Evolutionary conservation across 2,113 vertebrate genomes (phyloP).

Genomic region (Percina caprodes): DNA sequence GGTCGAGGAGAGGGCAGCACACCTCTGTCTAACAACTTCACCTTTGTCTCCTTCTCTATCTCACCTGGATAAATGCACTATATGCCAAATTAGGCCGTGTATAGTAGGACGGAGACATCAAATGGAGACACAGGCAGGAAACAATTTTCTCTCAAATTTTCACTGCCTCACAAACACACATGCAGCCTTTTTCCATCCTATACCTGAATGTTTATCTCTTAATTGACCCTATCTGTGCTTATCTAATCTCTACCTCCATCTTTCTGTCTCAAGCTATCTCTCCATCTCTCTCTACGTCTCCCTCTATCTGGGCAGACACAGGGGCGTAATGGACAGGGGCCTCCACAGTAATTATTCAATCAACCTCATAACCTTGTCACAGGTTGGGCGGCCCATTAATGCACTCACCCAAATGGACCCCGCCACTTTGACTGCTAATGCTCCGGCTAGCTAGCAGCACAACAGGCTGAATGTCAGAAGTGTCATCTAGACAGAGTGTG

Average conservation of each 20-base stretch:
- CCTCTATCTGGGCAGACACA: slow-evolving; percentile 74
- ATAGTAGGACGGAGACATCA: slow-evolving; percentile 55
- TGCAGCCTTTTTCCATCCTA: slow-evolving; percentile 36
- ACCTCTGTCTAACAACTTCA: slow-evolving; percentile 79
- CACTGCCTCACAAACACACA: slow-evolving; percentile 32
- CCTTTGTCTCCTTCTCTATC: slow-evolving; percentile 74
- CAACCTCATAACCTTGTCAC: slow-evolving; percentile 85
- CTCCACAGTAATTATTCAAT: slow-evolving; percentile 86
- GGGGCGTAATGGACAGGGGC: slow-evolving; percentile 81
- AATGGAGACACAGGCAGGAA: slow-evolving; percentile 45
- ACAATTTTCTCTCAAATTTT: slow-evolving; percentile 56
- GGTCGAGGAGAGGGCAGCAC: slow-evolving; percentile 68
- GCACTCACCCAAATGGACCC: slow-evolving; percentile 80
- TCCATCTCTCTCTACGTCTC: slow-evolving; percentile 66
- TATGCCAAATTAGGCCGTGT: slow-evolving; percentile 61
- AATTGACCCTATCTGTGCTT: slow-evolving; percentile 83
- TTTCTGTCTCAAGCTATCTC: slow-evolving; percentile 73
- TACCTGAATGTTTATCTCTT: slow-evolving; percentile 81
- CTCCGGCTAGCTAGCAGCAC: slow-evolving; percentile 65
- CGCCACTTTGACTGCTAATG: slow-evolving; percentile 75
- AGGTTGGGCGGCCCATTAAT: slow-evolving; percentile 80
- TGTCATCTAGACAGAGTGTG: slow-evolving; percentile 55
- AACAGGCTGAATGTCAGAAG: slow-evolving; percentile 73
- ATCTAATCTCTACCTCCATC: slow-evolving; percentile 83
- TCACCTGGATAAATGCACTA: slow-evolving; percentile 73